These are phyloP conservation scores for roundworm (Caenorhabditis elegans) DNA, from an alignment of 1,140 invertebrate species.

Conservation along the genomic window WBcel235 BX284606.5:11008001-11008500, in stretches of 20 bases:
- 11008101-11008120: not conserved
- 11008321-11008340: not conserved
- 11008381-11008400: slow-evolving; percentile 48
- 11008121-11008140: not conserved
- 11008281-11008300: not conserved
- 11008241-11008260: slow-evolving; percentile 18
- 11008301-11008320: not conserved
- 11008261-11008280: not conserved
- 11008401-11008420: slow-evolving; percentile 46
- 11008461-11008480: slow-evolving; percentile 45
- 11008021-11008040: too few species aligned
- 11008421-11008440: slow-evolving; percentile 49
- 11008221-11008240: not conserved
- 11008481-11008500: slow-evolving; percentile 45
- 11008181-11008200: slow-evolving; percentile 15
- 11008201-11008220: not conserved
- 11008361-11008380: not conserved
- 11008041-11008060: too few species aligned
- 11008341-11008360: not conserved
- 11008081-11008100: too few species aligned
- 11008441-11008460: slow-evolving; percentile 35
- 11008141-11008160: not conserved
- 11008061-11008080: too few species aligned
- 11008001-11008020: too few species aligned
- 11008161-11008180: slow-evolving; percentile 26